Conservation (phyloP, 2,113 vertebrate genomes). For the Dicrurus megarhynchus region DNA sequence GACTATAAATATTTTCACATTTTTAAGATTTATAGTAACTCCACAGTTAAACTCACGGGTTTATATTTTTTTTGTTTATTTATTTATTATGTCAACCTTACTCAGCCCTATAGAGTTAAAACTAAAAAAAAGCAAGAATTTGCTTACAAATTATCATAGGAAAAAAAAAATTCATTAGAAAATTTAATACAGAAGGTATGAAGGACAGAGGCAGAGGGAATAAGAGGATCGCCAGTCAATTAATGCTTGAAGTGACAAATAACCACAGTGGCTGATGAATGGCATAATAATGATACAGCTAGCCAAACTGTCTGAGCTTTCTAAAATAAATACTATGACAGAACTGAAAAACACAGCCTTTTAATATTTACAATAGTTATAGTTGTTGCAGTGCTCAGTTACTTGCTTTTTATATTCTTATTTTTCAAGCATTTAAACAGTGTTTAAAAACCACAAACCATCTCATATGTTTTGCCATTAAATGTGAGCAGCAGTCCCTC, state of each 20-base stretch:
- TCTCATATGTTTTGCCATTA: neutral
- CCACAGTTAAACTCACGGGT: neutral
- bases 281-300: neutral
- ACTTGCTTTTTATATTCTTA: neutral
- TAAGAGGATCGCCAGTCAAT: neutral
- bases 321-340: neutral
- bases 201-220: neutral
- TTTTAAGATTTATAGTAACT: neutral
- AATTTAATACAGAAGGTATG: neutral
- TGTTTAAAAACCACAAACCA: neutral
- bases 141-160: neutral
- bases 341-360: neutral
- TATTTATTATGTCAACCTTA: neutral
- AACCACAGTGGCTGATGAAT: neutral
- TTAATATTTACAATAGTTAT: neutral
- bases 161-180: neutral
- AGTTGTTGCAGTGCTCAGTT: neutral
- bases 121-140: neutral
- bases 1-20: neutral
- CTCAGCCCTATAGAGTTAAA: neutral
- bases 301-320: neutral
- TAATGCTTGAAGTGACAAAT: neutral
- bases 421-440: neutral
- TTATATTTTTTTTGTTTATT: accelerated
- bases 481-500: neutral